Conservation (phyloP, 1,140 invertebrate genomes). For the Calosoma granatense region DNA sequence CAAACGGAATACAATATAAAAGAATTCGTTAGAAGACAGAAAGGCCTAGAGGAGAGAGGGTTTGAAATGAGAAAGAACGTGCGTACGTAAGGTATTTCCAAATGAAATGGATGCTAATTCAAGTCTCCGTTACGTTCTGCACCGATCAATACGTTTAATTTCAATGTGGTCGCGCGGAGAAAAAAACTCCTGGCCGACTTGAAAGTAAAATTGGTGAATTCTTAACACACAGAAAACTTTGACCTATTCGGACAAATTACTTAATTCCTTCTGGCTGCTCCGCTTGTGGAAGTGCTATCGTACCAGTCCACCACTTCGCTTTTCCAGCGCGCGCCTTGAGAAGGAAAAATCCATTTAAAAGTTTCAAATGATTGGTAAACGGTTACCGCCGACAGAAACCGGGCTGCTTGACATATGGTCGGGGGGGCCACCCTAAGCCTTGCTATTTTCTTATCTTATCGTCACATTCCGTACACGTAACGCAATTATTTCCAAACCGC, state of each 20-base stretch:
- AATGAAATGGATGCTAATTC: too few relatives aligned
- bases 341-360: neutral
- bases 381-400: neutral
- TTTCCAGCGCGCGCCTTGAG: neutral
- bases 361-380: neutral
- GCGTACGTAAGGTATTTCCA: too few relatives aligned
- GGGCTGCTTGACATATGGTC: neutral
- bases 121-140: too few relatives aligned
- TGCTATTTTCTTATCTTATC: too few relatives aligned
- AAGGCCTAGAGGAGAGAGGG: too few relatives aligned
- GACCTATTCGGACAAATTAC: constrained; percentile 14
- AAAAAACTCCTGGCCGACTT: neutral
- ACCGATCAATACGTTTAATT: too few relatives aligned
- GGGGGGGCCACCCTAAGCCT: too few relatives aligned
- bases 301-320: neutral
- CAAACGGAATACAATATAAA: too few relatives aligned
- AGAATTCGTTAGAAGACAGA: too few relatives aligned
- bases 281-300: neutral
- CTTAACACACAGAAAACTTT: constrained; percentile 5
- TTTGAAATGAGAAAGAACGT: too few relatives aligned
- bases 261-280: constrained; percentile 11
- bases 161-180: neutral
- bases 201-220: constrained; percentile 9
- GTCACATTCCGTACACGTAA: too few relatives aligned
- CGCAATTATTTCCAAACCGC: too few relatives aligned